A percentile compares a stretch with the other conserved stretches of the same genome.
These are phyloP conservation scores for Butastur rufipennis DNA, from an alignment of 2,113 vertebrate genomes.

Conservation along the genomic window DNA sequence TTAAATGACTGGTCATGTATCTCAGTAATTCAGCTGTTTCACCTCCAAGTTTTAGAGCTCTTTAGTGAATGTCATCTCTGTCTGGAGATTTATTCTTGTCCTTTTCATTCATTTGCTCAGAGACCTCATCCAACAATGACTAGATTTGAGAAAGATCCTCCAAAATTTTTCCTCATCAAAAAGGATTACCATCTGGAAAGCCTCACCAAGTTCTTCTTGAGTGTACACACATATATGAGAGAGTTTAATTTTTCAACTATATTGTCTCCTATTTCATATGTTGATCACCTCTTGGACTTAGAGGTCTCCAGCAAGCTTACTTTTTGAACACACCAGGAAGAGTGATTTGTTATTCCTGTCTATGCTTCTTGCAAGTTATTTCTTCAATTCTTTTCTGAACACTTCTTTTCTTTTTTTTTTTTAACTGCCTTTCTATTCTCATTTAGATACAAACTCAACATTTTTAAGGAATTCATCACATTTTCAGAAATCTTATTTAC, in stretches of 20 bases:
- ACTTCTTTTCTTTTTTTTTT: not conserved
- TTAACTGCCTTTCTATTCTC: not conserved
- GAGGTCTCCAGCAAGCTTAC: not conserved
- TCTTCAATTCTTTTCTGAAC: not conserved
- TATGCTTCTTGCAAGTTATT: not conserved
- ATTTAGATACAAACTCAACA: not conserved
- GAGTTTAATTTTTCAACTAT: not conserved
- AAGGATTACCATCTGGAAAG: not conserved
- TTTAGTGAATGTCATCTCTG: not conserved
- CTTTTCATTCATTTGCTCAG: not conserved
- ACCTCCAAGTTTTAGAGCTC: not conserved
- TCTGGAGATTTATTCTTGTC: not conserved
- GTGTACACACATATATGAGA: not conserved
- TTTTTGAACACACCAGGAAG: not conserved
- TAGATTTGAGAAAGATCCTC: not conserved
- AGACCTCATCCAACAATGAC: not conserved
- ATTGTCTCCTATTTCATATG: not conserved
- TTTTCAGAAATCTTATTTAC: not conserved
- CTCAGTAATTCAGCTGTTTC: not conserved
- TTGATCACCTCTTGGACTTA: not conserved
- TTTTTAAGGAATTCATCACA: not conserved
- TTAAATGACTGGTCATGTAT: not conserved
- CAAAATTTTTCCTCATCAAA: not conserved
- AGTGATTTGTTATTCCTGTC: not conserved
- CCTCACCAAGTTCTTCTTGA: not conserved